These are phyloP conservation scores for Aplidium turbinatum DNA, from an alignment of 23 tunicate species.

Conservation along the genomic window DNA sequence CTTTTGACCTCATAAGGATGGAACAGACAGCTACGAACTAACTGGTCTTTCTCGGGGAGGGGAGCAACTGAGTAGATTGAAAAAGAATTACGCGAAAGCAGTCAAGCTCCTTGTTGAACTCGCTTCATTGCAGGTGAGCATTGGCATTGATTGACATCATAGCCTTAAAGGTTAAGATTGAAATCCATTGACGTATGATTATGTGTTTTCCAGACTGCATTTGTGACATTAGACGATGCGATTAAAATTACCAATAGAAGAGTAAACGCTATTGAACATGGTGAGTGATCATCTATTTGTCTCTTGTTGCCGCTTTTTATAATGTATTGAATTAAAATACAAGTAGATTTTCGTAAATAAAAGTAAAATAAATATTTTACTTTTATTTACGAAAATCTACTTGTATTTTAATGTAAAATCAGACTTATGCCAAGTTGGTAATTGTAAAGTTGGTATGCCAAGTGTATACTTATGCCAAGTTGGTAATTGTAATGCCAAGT, in stretches of 20 bases:
- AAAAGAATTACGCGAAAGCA: constrained; percentile 80
- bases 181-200: background rate
- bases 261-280: constrained; percentile 99
- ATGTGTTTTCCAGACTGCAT: constrained; percentile 75
- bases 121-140: constrained; percentile 75
- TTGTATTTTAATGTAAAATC: too few species aligned
- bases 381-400: too few species aligned
- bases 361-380: too few species aligned
- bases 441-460: too few species aligned
- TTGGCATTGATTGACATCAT: background rate
- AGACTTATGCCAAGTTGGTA: too few species aligned
- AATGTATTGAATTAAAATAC: too few species aligned
- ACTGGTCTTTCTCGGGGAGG: constrained; percentile 96
- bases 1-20: constrained; percentile 47
- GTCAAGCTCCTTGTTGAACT: constrained; percentile 88
- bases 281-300: too few species aligned
- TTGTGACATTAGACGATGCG: constrained; percentile 93
- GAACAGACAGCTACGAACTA: constrained; percentile 92
- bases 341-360: too few species aligned
- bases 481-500: too few species aligned
- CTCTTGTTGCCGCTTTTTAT: too few species aligned
- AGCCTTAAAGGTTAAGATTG: background rate
- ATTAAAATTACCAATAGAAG: constrained; percentile 96
- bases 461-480: too few species aligned
- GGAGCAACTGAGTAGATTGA: constrained; percentile 74